Percentiles rank a stretch among this genome's conserved stretches.
phyloP scores from a whole-genome alignment of 2,113 vertebrate genomes.

The Tursiops truncatus region DNA sequence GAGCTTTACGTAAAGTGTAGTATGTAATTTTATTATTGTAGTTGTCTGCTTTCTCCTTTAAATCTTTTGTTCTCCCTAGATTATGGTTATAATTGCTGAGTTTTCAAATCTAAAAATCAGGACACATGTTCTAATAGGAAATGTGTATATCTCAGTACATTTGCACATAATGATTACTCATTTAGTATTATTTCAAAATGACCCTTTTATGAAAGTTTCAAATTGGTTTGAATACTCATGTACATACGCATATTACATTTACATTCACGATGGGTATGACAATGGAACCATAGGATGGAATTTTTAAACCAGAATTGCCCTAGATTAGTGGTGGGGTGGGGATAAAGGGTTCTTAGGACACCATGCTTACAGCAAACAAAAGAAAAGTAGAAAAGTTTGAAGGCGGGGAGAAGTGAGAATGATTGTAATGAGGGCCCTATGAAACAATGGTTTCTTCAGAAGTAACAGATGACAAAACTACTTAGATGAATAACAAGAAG shows the following conservation, averaged over 20 bases:
- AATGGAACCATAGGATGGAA: not conserved
- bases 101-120: conserved; percentile 36
- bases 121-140: not conserved
- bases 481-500: not conserved
- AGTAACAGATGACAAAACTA: not conserved
- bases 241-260: not conserved
- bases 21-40: not conserved
- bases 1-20: not conserved
- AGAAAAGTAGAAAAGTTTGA: not conserved
- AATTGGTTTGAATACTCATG: not conserved
- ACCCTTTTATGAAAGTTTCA: not conserved
- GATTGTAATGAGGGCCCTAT: not conserved
- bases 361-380: not conserved
- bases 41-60: not conserved
- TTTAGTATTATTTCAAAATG: not conserved
- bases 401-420: not conserved
- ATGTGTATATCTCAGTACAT: not conserved
- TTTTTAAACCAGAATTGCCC: not conserved
- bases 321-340: not conserved
- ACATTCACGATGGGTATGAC: not conserved
- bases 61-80: not conserved
- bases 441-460: not conserved
- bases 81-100: not conserved
- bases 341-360: not conserved
- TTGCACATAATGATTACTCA: not conserved